Evolutionary conservation across 2,797 vertebrate species (phyloP), one percentile per base, ranked within the genome.

Genomic region (Aulostomus chinensis): DNA sequence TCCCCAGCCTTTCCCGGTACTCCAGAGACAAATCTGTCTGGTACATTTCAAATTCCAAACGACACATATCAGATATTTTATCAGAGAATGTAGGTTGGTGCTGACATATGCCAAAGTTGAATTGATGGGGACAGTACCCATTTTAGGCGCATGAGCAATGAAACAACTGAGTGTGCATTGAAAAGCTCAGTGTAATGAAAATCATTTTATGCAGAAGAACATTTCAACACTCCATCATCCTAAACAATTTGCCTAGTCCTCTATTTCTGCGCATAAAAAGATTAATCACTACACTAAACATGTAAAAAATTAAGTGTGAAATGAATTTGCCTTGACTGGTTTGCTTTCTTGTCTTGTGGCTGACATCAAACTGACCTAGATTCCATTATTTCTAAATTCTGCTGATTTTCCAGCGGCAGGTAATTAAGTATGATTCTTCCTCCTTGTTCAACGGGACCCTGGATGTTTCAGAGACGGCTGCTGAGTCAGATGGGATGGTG

Each of bases 401-500:
- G 67, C 77, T 65, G 73, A 84, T 66, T 80, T 71, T 72, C 69
- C 52, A 69, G 33, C 57, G 35, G 53, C 58, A 73, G 58, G 59
- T 79, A 78, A 77, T 86, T 81, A 79, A 73, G 57, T 66, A 35
- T 40, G 58, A 76, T 68, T 73, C 54, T 52, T 72, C 47, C 67
- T 70, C 54, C 59, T 73, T 63, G 61, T 82, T 73, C 65, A 46
- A 36, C 15, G 9, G 45, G 31, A 58, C 53, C 55, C 34, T 66
- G 51, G 55, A 65, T 53, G 64, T 55, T 71, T 68, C 69, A 22
- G 58, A 71, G 68, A 73, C 55, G 75, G 73, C 73, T 84, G 81
- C 88, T 85, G 85, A 89, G 72, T 88, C 83, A 88, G 76, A 75
- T 58, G 65, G 58, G 76, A 54, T 79, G 71, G 70, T 52, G 33